Base-by-base conservation (phyloP, 2,113 vertebrate species). In the Puma concolor region DNA sequence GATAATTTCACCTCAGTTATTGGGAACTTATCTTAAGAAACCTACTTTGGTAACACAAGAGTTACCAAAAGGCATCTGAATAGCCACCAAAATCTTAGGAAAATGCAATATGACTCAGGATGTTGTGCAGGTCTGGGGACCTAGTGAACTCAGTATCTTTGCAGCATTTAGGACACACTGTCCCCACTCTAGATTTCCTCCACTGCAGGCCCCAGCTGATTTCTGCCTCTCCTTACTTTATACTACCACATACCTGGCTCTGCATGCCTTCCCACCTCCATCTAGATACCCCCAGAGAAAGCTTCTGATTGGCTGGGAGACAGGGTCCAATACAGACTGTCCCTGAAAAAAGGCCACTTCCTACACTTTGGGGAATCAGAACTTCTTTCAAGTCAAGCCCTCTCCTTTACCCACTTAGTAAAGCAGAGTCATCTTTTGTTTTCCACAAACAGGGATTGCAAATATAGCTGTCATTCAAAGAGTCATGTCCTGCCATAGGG, bases 121-220 rank as follows among this genome's bases (percentile, higher is more conserved):
- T 41, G 12, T 67, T 31, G 38, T 33, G 7, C 0, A 38, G 27
- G 25, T 64, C 12, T 25, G 12, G 14, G 33, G 15, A 57, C 17
- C 7, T 17, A 38, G 4, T 31, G 44, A 38, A 74, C 4, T 19
- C 21, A 74, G 15, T 21, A 29, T 54, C 6, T 21, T 38, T 21
- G 21, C 29, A 41, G 19, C 0, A 21, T 4, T 14, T 2, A 54
- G 17, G 10, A 76, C 38, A 89, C 38, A 41, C 16, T 71, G 27
- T 16, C 64, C 3, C 25, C 87, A 6, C 12, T 69, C 15, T 38
- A 72, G 0, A 17, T 27, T 41, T 80, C 1, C 6, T 88, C 11
- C 15, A n/a, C 7, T 4, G 19, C 1, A 63, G 38, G 7, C 14
- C 0, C 33, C 1, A 41, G 36, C 4, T 48, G 3, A 50, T 74